Base-by-base conservation (phyloP, 2,888 invertebrate genomes). In the Ophraella communa region DNA sequence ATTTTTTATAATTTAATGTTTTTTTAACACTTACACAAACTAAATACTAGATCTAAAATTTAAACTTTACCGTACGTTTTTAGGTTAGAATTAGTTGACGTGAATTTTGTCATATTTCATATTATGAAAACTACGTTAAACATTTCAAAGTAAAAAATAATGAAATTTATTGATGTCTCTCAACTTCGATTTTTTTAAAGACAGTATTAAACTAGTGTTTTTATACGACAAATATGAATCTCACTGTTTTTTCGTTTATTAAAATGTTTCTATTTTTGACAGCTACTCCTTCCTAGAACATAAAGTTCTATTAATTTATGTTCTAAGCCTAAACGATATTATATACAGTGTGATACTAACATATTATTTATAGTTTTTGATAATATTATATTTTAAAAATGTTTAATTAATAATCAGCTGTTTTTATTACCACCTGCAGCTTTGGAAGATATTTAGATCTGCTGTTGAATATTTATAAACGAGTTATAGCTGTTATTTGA, bases 211-310 rank as follows among this genome's bases (percentile, higher is more conserved):
- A n/a, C 3, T 30, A 30, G 30, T 30, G 1, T 27, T 10, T 27
- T 27, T 27, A 27, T 30, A 10, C 30, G 11, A 30, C 3, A 10
- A 30, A 30, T 11, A 10, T 4, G 30, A 30, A 30, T 30, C 30
- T 30, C 30, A 30, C 30, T 10, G 11, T 30, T 30, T 11, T 30
- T 8, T 30, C 10, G 7, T 11, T 30, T 30, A 5, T 45, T 4
- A 45, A 45, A 45, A 45, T 7, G 17, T 14, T 5, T 14, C 7
- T 1, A 14, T 7, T 23, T 8, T 14, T 17, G n/a, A 27, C 49
- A 51, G 8, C 14, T 51, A 51, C 10, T 51, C 7, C 49, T 51
- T 51, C 49, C 49, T n/a, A n/a, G n/a, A n/a, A n/a, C n/a, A n/a
- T n/a, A n/a, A n/a, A n/a, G n/a, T n/a, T n/a, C n/a, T n/a, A n/a